These are phyloP conservation scores for Vulpes ferrilata DNA, from an alignment of 2,113 vertebrate genomes.

Conservation along the genomic window DNA sequence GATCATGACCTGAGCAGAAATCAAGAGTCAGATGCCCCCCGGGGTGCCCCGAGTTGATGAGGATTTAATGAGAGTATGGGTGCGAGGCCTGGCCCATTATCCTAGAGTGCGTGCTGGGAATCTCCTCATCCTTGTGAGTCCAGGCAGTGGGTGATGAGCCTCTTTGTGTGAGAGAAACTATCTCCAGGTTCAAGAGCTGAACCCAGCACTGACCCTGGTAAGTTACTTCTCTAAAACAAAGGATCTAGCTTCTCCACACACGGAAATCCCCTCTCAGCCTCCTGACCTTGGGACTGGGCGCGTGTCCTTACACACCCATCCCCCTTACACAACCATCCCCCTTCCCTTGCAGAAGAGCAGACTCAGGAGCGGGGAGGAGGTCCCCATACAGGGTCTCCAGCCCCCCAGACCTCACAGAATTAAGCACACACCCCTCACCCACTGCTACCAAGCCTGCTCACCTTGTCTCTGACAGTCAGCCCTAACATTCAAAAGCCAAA, in stretches of 20 bases:
- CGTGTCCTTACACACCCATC: not conserved
- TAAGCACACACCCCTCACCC: not conserved
- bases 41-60: accelerated
- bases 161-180: slow-evolving; percentile 20
- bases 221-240: slow-evolving; percentile 79
- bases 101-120: not conserved
- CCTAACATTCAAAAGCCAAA: not conserved
- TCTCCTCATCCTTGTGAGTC: not conserved
- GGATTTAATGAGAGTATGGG: not conserved
- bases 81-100: accelerated
- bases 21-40: not conserved
- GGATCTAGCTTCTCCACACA: slow-evolving; percentile 37
- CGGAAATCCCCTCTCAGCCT: slow-evolving; percentile 78
- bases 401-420: not conserved
- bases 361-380: too few relatives aligned
- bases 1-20: not conserved
- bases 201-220: slow-evolving; percentile 30
- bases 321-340: not conserved
- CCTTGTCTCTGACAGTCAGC: not conserved
- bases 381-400: not conserved
- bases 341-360: not conserved
- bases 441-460: not conserved
- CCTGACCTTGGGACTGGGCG: slow-evolving; percentile 46
- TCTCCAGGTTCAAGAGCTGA: slow-evolving; percentile 27
- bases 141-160: not conserved